A percentile compares a stretch with the other conserved stretches of the same genome.
phyloP scores from a whole-genome alignment of 2,113 vertebrate genomes.

The Otocyon megalotis region DNA sequence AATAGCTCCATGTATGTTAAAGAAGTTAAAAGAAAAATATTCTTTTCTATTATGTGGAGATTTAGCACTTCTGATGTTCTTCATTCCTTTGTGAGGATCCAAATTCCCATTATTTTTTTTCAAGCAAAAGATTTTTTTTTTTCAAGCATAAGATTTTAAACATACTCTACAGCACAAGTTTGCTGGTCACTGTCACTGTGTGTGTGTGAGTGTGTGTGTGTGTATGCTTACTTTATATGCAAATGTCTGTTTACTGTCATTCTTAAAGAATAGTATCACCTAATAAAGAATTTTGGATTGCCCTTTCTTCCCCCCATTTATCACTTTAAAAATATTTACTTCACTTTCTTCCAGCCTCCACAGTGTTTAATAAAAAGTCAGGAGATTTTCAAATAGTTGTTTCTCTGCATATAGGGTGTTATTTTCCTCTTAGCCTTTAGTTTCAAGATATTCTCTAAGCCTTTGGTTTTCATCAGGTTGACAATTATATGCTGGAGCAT shows the following conservation, averaged over 20 bases:
- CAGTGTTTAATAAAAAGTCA: neutral
- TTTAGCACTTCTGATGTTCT: neutral
- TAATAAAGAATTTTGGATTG: neutral
- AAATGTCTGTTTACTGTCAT: neutral
- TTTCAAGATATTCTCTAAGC: neutral
- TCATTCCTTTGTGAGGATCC: neutral
- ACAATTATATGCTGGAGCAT: neutral
- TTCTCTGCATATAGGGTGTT: neutral
- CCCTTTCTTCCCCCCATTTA: neutral
- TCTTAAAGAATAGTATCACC: slow-evolving; percentile 16
- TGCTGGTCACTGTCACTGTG: neutral
- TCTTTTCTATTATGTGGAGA: neutral
- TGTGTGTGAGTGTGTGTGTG: neutral
- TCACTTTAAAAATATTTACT: neutral
- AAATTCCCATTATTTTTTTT: slow-evolving; percentile 9
- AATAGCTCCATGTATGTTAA: neutral
- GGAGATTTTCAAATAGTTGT: neutral
- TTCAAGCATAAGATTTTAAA: neutral
- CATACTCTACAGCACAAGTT: neutral
- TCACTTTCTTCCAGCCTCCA: neutral
- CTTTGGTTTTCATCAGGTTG: neutral
- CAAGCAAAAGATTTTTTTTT: neutral
- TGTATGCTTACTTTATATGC: neutral
- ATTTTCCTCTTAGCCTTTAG: neutral
- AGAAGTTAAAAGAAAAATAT: neutral